Conservation (phyloP, 37 sponge, comb jelly and placozoan genomes). For the Hexactinellida sp. region DNA sequence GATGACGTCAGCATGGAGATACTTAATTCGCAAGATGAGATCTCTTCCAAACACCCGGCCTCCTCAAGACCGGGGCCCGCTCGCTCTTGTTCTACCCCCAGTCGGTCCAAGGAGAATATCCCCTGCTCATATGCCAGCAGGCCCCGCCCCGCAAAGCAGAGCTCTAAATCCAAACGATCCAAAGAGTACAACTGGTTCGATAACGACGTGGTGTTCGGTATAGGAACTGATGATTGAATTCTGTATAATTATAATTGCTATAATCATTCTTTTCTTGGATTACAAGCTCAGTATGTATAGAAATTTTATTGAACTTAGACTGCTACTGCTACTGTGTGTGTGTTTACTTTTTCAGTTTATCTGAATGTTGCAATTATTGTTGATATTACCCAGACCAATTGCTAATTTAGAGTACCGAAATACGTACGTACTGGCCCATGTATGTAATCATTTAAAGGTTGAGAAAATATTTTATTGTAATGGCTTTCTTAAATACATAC, state of each 20-base stretch:
- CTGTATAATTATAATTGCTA: too few relatives aligned
- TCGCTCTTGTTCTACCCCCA: not conserved
- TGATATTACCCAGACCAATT: not conserved
- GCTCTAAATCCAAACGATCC: not conserved
- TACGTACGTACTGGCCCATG: too few relatives aligned
- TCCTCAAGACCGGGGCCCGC: not conserved
- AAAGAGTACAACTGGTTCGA: constrained; percentile 12
- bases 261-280: too few relatives aligned
- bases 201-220: not conserved
- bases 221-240: not conserved
- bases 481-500: too few relatives aligned
- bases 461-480: too few relatives aligned
- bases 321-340: not conserved
- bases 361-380: not conserved
- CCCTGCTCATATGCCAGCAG: not conserved
- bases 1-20: constrained; percentile 17
- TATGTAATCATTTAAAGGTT: too few relatives aligned
- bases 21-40: not conserved
- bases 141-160: not conserved
- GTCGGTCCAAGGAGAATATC: not conserved
- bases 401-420: too few relatives aligned
- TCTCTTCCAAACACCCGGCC: not conserved
- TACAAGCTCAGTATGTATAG: not conserved
- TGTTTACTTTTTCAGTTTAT: not conserved
- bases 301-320: constrained; percentile 16